Evolutionary conservation across 2,888 invertebrate genomes (phyloP).

Genomic region (Athalia rosae): DNA sequence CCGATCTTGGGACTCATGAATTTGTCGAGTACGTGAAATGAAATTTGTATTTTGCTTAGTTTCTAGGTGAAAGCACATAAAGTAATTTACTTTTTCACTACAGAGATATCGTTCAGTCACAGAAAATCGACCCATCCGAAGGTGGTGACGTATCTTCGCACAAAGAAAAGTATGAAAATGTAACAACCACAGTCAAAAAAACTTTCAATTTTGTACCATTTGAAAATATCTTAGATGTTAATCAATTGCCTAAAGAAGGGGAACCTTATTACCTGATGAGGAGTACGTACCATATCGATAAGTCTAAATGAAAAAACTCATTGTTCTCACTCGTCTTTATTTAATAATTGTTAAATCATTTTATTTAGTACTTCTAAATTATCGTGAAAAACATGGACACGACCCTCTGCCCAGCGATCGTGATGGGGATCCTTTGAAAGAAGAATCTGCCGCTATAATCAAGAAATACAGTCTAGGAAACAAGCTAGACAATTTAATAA

Average conservation of each 20-base stretch:
- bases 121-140: slow-evolving; percentile 75
- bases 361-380: slow-evolving; percentile 81
- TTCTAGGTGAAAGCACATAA: not conserved
- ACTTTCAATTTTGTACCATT: slow-evolving; percentile 81
- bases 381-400: slow-evolving; percentile 82
- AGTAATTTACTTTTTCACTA: slow-evolving; percentile 51
- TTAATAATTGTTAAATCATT: slow-evolving; percentile 6
- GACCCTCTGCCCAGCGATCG: slow-evolving; percentile 82
- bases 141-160: slow-evolving; percentile 74
- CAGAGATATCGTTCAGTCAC: slow-evolving; percentile 76
- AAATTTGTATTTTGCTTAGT: not conserved
- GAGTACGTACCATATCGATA: slow-evolving; percentile 71
- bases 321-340: slow-evolving; percentile 21
- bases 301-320: slow-evolving; percentile 8
- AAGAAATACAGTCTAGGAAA: slow-evolving; percentile 68
- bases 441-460: slow-evolving; percentile 69
- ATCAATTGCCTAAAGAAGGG: slow-evolving; percentile 64
- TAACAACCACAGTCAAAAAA: slow-evolving; percentile 80
- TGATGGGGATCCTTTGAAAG: slow-evolving; percentile 78
- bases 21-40: slow-evolving; percentile 82
- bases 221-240: slow-evolving; percentile 80
- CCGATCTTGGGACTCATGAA: slow-evolving; percentile 90
- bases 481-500: slow-evolving; percentile 73
- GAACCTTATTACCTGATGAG: slow-evolving; percentile 83
- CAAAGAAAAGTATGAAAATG: slow-evolving; percentile 75